Conservation (phyloP, 2,113 vertebrate species). For the Pipa parva region DNA sequence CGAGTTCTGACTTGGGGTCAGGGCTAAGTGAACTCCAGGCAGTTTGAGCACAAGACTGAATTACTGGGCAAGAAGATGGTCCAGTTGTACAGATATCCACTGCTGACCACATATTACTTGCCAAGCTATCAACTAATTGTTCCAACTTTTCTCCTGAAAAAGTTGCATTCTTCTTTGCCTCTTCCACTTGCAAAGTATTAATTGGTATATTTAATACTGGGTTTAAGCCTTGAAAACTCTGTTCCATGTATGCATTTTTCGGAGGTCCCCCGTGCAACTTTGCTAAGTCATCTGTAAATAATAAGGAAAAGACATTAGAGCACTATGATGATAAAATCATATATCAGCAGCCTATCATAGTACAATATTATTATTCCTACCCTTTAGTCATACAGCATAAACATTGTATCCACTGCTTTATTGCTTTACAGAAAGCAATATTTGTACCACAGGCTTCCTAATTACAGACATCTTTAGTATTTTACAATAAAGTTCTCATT, state of each 20-base stretch:
- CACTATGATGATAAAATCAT: not conserved
- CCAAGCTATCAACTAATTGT: constrained; percentile 83
- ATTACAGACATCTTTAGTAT: no score
- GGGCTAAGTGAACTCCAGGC: constrained; percentile 94
- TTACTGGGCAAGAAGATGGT: constrained; percentile 76
- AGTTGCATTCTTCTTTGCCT: constrained; percentile 76
- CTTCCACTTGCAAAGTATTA: constrained; percentile 72
- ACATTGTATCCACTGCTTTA: no score
- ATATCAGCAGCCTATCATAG: no score
- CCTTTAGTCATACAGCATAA: no score
- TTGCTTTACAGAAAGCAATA: no score
- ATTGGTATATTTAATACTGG: constrained; percentile 86
- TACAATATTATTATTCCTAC: no score
- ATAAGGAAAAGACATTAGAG: constrained; percentile 13
- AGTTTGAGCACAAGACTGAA: constrained; percentile 86
- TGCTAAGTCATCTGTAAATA: constrained; percentile 77
- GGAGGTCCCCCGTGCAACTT: constrained; percentile 82
- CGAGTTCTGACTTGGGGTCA: constrained; percentile 90
- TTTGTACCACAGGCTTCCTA: no score
- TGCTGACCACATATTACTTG: constrained; percentile 78
- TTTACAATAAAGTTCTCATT: no score
- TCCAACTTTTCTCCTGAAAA: constrained; percentile 73
- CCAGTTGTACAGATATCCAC: constrained; percentile 79
- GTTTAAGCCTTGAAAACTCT: constrained; percentile 95
- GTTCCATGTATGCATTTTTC: constrained; percentile 96